Base-by-base conservation (phyloP, 2,888 invertebrate genomes). In the Drosophila neonasuta region DNA sequence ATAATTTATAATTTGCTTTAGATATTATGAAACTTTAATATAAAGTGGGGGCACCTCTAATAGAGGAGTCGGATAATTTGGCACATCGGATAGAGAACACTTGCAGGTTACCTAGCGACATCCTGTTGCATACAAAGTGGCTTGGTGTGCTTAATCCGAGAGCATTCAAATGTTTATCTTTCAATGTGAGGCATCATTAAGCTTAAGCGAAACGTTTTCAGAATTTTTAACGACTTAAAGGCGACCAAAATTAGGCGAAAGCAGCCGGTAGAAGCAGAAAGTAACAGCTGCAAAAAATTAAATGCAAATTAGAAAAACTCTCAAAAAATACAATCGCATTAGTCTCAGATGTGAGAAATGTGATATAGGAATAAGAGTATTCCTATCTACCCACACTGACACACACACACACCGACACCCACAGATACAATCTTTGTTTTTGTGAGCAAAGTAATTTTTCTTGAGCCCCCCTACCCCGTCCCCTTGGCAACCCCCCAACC, bases 271-370 rank as follows among this genome's bases (percentile, higher is more conserved):
- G 56, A 15, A 24, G 48, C 45, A 51, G 56, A 76, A 76, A 69
- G 86, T 81, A 87, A 84, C 86, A 86, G 86, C 86, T 86, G 86
- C 86, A 73, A 86, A 84, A 79, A 84, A 84, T 87, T 87, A 87
- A 87, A 85, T 87, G 87, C 86, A 85, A 85, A 87, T 87, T 85
- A 80, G 83, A 86, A 87, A 85, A 82, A 80, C 69, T 73, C 73
- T 73, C 61, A 72, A 82, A 80, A 77, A 77, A 86, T 66, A 79
- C 80, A 76, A 85, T 76, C 86, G 86, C 86, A 85, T 79, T 84
- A 80, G 87, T 84, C 86, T 82, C 88, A 87, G 86, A 86, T 86
- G 86, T 77, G 71, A 80, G 82, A 81, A 84, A 84, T 87, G 87
- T 74, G 81, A 74, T 85, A 82, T 84, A 79, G 75, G 74, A 76